Percentiles rank a stretch among this genome's conserved stretches.
Evolutionary conservation across 2,888 invertebrate genomes (phyloP).

Genomic region (Sympetrum striolatum): DNA sequence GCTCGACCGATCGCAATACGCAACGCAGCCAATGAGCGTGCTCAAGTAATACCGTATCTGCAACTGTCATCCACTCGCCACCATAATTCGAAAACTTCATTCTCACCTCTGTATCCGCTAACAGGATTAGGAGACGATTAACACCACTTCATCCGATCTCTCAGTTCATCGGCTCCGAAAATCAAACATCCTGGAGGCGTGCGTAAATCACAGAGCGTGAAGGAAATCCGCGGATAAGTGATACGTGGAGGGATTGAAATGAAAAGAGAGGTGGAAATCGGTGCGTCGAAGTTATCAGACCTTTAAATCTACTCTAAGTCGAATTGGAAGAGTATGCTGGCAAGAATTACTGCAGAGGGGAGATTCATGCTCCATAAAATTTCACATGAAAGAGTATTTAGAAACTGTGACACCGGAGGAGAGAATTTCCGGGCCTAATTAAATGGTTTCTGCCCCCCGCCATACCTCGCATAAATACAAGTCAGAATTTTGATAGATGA

Average conservation of each 20-base stretch:
- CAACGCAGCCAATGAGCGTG: background rate
- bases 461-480: too few relatives aligned
- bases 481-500: too few relatives aligned
- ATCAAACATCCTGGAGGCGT: background rate
- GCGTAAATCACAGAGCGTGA: background rate
- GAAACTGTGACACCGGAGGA: too few relatives aligned
- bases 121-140: background rate
- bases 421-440: too few relatives aligned
- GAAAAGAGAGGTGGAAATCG: background rate
- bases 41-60: background rate
- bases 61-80: background rate
- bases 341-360: background rate
- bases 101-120: background rate
- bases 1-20: background rate
- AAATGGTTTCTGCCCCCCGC: too few relatives aligned
- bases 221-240: background rate
- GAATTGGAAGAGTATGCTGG: background rate
- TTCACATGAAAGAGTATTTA: background rate
- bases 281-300: background rate
- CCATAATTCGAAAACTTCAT: background rate
- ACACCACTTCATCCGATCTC: background rate
- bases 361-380: background rate
- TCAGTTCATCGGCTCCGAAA: slow-evolving; percentile 14
- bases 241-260: background rate
- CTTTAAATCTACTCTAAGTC: background rate